These are phyloP conservation scores for Agrotis ipsilon DNA, from an alignment of 2,888 invertebrate species.

Conservation along the genomic window DNA sequence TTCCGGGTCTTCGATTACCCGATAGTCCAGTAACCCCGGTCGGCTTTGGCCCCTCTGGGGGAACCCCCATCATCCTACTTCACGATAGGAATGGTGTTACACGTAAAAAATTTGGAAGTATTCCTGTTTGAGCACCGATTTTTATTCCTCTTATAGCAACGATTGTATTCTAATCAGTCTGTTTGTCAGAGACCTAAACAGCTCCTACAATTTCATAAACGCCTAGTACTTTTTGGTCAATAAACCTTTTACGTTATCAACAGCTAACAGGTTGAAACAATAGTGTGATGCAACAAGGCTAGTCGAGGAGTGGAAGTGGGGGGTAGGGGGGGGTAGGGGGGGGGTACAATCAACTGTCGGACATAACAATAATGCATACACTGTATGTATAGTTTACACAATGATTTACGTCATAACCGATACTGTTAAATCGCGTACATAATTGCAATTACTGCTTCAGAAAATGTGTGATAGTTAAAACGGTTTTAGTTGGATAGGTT, in stretches of 20 bases:
- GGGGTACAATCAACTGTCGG: constrained; percentile 47
- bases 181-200: not conserved
- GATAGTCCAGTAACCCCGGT: too few relatives aligned
- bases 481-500: not conserved
- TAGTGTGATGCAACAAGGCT: constrained; percentile 50
- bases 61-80: too few relatives aligned
- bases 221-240: not conserved
- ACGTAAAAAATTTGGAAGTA: too few relatives aligned
- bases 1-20: too few relatives aligned
- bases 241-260: constrained; percentile 21
- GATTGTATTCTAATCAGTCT: too few relatives aligned
- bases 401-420: constrained; percentile 48
- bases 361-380: constrained; percentile 50
- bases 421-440: constrained; percentile 38
- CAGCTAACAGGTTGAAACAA: constrained; percentile 41
- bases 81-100: too few relatives aligned
- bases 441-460: constrained; percentile 46
- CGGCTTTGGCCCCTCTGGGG: too few relatives aligned
- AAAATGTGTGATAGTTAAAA: constrained; percentile 18
- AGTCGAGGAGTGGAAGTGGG: not conserved
- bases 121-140: too few relatives aligned
- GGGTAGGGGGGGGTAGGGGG: not conserved
- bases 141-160: too few relatives aligned
- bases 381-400: constrained; percentile 27
- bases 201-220: not conserved